Evolutionary conservation across 1,140 invertebrate species (phyloP).

Genomic region (Lordiphosa clarofinis): DNA sequence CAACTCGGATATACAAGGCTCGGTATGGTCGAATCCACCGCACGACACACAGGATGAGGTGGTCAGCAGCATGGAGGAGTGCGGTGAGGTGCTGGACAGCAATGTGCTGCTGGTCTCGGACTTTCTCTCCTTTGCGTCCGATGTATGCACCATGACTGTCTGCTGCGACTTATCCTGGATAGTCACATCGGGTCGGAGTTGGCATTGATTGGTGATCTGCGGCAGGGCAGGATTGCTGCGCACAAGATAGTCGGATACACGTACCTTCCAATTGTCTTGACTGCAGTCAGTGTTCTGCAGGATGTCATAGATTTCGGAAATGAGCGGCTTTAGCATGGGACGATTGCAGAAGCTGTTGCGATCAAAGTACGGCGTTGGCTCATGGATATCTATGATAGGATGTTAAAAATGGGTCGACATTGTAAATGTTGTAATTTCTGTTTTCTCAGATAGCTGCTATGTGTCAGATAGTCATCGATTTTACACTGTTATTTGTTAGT

Average conservation of each 20-base stretch:
- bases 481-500: too few relatives aligned
- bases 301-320: constrained; percentile 61
- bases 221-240: constrained; percentile 50
- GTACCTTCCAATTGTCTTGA: constrained; percentile 62
- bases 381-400: constrained; percentile 52
- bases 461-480: too few relatives aligned
- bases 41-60: constrained; percentile 66
- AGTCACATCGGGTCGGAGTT: constrained; percentile 17
- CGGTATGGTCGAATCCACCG: constrained; percentile 53
- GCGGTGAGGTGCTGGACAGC: constrained; percentile 32
- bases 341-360: constrained; percentile 40
- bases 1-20: constrained; percentile 26
- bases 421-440: too few relatives aligned
- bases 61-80: constrained; percentile 53
- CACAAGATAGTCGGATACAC: constrained; percentile 55
- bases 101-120: constrained; percentile 21
- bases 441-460: too few relatives aligned
- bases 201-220: constrained; percentile 56
- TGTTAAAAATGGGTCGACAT: neutral
- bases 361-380: constrained; percentile 57
- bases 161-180: constrained; percentile 52
- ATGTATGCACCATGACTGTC: constrained; percentile 38
- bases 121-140: constrained; percentile 20
- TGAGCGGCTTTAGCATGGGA: constrained; percentile 50
- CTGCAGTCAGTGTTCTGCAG: constrained; percentile 55